Conservation (phyloP, 2,797 vertebrate species). For the Argyrosomus regius region DNA sequence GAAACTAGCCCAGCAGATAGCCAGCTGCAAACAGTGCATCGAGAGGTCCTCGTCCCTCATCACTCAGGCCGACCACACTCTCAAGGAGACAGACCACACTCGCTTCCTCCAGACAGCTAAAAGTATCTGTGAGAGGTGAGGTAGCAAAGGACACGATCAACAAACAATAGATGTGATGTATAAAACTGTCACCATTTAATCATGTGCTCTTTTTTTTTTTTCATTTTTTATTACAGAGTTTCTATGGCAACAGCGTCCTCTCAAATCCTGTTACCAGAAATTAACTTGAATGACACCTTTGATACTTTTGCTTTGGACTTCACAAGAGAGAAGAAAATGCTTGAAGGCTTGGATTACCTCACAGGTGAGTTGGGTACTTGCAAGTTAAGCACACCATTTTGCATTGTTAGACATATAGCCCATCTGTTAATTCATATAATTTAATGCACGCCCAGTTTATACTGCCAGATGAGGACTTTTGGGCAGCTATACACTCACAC, state of each 20-base stretch:
- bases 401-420: not conserved
- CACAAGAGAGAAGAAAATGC: conserved; percentile 96
- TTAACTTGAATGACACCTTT: conserved; percentile 97
- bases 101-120: conserved; percentile 98
- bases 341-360: conserved; percentile 98
- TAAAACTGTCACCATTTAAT: conserved; percentile 14
- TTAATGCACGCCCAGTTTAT: not conserved
- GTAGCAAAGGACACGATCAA: not conserved
- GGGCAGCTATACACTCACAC: not conserved
- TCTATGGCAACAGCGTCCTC: conserved; percentile 99
- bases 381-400: not conserved
- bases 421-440: conserved; percentile 6
- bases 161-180: not conserved
- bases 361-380: conserved; percentile 87
- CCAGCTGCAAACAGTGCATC: conserved; percentile 97
- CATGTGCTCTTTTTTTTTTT: not conserved
- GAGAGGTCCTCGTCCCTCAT: conserved; percentile 97
- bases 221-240: conserved; percentile 85
- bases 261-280: conserved; percentile 97
- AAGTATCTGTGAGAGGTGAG: conserved; percentile 95
- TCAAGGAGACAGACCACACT: conserved; percentile 95
- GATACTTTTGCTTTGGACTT: conserved; percentile 98
- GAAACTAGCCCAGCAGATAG: conserved; percentile 97
- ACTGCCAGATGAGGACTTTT: conserved; percentile 1
- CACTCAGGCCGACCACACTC: conserved; percentile 94